Evolutionary conservation across 2,888 invertebrate species (phyloP), one percentile per base, ranked within the genome.

Genomic region (Andrena flavipes): DNA sequence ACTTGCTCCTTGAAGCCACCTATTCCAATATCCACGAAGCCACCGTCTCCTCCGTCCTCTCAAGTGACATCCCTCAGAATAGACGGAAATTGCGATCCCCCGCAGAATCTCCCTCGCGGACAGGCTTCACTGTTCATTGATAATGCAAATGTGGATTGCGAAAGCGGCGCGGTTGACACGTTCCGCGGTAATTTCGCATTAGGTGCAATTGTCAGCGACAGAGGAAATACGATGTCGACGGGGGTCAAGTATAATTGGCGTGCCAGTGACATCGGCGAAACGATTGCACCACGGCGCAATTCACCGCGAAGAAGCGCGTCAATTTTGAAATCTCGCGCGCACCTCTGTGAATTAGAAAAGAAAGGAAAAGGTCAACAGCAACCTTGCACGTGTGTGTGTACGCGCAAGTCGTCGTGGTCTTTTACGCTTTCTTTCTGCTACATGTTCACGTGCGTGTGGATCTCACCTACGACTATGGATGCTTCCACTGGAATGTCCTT

Each of bases 171-270:
- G 49, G 80, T 65, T 49, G 69, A 79, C 79, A 51, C 80, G 80
- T 80, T 51, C 42, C 35, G 13, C 49, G 33, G 51, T 35, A 80
- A 80, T 80, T 62, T 67, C 59, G 69, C 70, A 76, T 51, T 67
- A 71, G 67, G 65, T 71, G 75, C 33, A 80, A 84, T 62, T n/a
- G 75, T 30, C 35, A 13, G 71, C 49, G 26, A 33, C 26, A 48
- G 73, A 75, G 72, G 42, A 78, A 77, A 79, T 63, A 68, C 51
- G 73, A 65, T 65, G 62, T 63, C 70, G 60, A 33, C 76, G 59
- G 51, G 74, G 80, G 84, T 84, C 80, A 84, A 85, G 81, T 75
- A 75, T 85, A 84, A 85, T 84, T 81, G 84, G 35, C 71, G 82
- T 74, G 78, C 80, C 73, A 69, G 84, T 85, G 80, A 84, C 85